phyloP scores from a whole-genome alignment of 2,113 vertebrate genomes.

The Capreolus pygargus region DNA sequence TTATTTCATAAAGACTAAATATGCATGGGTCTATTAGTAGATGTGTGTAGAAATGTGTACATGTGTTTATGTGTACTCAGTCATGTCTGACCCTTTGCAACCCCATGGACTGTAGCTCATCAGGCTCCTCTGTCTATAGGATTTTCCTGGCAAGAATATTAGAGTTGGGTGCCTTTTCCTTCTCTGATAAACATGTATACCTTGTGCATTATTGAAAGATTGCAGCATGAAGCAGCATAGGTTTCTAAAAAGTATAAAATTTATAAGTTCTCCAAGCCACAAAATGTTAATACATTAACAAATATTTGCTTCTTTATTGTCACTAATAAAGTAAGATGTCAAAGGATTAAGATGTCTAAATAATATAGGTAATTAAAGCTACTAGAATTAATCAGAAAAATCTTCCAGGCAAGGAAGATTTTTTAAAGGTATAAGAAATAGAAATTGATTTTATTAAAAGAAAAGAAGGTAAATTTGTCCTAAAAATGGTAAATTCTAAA shows the following conservation, averaged over 20 bases:
- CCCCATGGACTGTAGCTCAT: background rate
- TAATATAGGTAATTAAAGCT: background rate
- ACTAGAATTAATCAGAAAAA: background rate
- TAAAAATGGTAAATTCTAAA: background rate
- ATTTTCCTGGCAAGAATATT: background rate
- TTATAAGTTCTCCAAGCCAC: background rate
- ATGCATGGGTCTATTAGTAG: background rate
- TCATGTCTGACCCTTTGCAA: background rate
- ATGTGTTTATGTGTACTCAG: background rate
- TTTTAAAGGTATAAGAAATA: background rate
- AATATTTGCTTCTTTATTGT: background rate
- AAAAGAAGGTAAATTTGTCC: background rate
- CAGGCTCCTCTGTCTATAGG: background rate
- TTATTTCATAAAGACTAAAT: background rate
- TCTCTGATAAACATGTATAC: background rate
- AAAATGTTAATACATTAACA: background rate
- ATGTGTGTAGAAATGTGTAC: background rate
- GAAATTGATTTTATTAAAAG: background rate
- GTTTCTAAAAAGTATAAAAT: background rate
- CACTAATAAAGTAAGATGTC: background rate
- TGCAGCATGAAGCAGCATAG: background rate
- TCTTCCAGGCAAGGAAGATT: background rate
- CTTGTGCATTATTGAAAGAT: background rate
- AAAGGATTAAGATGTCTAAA: background rate
- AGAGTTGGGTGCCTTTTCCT: background rate